Conservation (phyloP, 1,140 invertebrate species). For the Agrilus planipennis region DNA sequence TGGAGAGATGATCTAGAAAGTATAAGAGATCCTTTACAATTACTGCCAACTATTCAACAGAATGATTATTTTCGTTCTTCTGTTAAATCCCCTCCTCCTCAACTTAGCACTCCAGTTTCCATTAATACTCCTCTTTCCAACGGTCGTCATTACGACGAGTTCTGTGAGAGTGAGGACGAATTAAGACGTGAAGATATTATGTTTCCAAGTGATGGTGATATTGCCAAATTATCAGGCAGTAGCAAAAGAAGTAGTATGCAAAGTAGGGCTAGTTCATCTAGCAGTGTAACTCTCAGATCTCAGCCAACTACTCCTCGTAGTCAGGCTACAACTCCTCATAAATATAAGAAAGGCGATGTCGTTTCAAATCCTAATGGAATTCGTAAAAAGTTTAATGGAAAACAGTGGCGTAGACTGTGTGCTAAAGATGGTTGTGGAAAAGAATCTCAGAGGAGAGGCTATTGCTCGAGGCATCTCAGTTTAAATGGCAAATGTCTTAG, state of each 20-base stretch:
- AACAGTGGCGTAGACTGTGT: constrained; percentile 95
- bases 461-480: constrained; percentile 90
- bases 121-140: constrained; percentile 42
- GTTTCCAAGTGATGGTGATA: constrained; percentile 55
- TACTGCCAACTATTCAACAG: constrained; percentile 5
- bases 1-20: constrained; percentile 92
- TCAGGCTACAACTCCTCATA: constrained; percentile 85
- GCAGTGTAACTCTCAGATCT: constrained; percentile 73
- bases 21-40: constrained; percentile 29
- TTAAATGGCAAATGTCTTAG: constrained; percentile 59
- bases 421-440: constrained; percentile 90
- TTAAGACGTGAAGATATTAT: constrained; percentile 75
- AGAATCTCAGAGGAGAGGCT: constrained; percentile 93
- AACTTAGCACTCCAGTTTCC: constrained; percentile 36
- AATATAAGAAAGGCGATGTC: constrained; percentile 98
- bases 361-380: constrained; percentile 93
- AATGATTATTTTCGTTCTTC: constrained; percentile 32
- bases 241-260: constrained; percentile 84
- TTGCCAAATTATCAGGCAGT: constrained; percentile 46
- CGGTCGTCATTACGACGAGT: constrained; percentile 64
- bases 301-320: constrained; percentile 75
- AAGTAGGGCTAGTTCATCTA: constrained; percentile 77
- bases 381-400: constrained; percentile 98
- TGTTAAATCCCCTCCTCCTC: constrained; percentile 40
- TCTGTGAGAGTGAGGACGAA: constrained; percentile 80